Percentiles rank a stretch among this genome's conserved stretches.
Evolutionary conservation across 2,113 vertebrate genomes (phyloP).

Genomic region (Chloropsis hardwickii): DNA sequence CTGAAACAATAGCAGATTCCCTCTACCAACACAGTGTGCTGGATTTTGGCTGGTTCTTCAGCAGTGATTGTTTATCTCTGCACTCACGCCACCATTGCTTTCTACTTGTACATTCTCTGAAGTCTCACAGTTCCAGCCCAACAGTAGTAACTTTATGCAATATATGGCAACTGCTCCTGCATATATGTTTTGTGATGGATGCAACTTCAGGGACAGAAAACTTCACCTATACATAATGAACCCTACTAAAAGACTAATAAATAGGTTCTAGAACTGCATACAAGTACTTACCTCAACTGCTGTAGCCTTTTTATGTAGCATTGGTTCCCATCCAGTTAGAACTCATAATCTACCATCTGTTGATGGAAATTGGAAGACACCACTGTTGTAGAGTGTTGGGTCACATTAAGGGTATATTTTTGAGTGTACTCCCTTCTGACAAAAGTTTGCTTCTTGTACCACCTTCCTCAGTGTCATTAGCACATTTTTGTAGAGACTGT

Average conservation of each 20-base stretch:
- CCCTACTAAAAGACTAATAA: neutral
- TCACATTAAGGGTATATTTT: neutral
- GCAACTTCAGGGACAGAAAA: neutral
- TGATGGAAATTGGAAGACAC: neutral
- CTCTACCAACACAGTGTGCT: neutral
- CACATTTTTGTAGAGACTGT: neutral
- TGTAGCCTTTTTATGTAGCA: neutral
- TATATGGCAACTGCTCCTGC: neutral
- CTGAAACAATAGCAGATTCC: neutral
- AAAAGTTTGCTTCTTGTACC: neutral
- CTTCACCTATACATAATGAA: neutral
- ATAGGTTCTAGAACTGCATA: neutral
- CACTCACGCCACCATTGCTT: neutral
- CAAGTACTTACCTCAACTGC: neutral
- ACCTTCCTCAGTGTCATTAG: neutral
- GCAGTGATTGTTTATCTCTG: neutral
- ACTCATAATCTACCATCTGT: neutral
- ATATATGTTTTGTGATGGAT: neutral
- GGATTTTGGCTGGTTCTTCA: neutral
- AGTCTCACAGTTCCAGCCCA: neutral
- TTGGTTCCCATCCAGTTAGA: neutral
- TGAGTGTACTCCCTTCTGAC: neutral
- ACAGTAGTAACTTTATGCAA: neutral
- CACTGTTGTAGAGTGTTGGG: fast-evolving
- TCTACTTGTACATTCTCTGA: neutral